phyloP scores from a whole-genome alignment of 1,140 invertebrate species.

The Pollicipes pollicipes region DNA sequence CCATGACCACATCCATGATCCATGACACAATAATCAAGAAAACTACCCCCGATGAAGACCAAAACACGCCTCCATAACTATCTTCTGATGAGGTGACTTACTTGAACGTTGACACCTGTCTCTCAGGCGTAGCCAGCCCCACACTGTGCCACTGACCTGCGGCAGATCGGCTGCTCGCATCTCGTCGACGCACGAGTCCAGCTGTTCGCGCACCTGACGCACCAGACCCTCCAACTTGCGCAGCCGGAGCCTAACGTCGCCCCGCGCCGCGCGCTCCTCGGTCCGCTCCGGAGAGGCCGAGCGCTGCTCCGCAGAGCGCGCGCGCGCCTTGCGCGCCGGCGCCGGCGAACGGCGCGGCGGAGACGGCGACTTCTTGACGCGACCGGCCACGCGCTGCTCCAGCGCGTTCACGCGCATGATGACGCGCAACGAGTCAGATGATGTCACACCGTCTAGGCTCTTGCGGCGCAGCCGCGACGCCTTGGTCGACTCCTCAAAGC shows the following conservation, averaged over 20 bases:
- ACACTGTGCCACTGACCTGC: not conserved
- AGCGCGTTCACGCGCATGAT: slow-evolving; percentile 49
- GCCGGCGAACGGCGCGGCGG: slow-evolving; percentile 38
- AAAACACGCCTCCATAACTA: too few species aligned
- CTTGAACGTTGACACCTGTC: too few species aligned
- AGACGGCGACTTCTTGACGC: slow-evolving; percentile 20
- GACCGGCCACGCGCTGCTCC: slow-evolving; percentile 29
- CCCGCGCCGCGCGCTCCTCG: too few species aligned
- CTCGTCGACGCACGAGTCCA: not conserved
- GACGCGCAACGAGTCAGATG: slow-evolving; percentile 56
- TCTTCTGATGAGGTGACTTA: too few species aligned
- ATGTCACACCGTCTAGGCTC: slow-evolving; percentile 52
- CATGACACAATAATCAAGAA: too few species aligned
- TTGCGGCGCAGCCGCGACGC: slow-evolving; percentile 36
- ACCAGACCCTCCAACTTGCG: not conserved
- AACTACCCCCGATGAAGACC: too few species aligned
- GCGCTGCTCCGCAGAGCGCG: not conserved
- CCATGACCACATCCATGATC: too few species aligned
- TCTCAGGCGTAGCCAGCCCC: too few species aligned
- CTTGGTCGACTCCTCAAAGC: slow-evolving; percentile 22
- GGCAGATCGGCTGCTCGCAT: not conserved
- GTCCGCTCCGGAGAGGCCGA: not conserved
- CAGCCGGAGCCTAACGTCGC: not conserved
- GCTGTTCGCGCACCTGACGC: not conserved
- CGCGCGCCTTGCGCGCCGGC: not conserved